These are phyloP conservation scores for Trachythela sp. DNA, from an alignment of 64 coral and sea anemone genomes.

Conservation along the genomic window DNA sequence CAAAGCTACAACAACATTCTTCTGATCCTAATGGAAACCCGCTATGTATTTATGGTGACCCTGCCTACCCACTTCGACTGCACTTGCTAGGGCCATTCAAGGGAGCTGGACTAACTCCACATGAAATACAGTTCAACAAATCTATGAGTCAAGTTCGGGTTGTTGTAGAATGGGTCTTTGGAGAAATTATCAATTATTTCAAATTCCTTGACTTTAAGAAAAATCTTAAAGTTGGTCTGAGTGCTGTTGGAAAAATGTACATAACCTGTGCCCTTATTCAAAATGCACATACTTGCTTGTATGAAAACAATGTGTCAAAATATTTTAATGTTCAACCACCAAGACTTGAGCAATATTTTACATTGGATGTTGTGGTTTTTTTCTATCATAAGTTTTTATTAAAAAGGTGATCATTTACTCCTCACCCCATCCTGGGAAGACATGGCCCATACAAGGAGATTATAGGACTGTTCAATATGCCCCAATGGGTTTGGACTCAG, in stretches of 20 bases:
- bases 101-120: neutral
- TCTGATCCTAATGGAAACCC: neutral
- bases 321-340: neutral
- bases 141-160: neutral
- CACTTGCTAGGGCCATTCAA: neutral
- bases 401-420: neutral
- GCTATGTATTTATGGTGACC: neutral
- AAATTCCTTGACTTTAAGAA: neutral
- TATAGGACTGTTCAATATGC: too few species aligned
- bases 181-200: neutral
- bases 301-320: neutral
- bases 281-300: neutral
- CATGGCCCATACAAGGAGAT: too few species aligned
- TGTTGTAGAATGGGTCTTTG: neutral
- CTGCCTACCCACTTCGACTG: neutral
- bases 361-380: neutral
- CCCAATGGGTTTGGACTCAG: too few species aligned
- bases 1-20: neutral
- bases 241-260: constrained; percentile 6
- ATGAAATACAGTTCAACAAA: neutral
- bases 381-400: neutral
- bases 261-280: neutral
- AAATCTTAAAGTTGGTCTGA: neutral
- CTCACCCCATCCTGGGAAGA: too few species aligned
- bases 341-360: neutral